Conservation (phyloP, 2,113 vertebrate genomes). For the Sebastes schlegelii region DNA sequence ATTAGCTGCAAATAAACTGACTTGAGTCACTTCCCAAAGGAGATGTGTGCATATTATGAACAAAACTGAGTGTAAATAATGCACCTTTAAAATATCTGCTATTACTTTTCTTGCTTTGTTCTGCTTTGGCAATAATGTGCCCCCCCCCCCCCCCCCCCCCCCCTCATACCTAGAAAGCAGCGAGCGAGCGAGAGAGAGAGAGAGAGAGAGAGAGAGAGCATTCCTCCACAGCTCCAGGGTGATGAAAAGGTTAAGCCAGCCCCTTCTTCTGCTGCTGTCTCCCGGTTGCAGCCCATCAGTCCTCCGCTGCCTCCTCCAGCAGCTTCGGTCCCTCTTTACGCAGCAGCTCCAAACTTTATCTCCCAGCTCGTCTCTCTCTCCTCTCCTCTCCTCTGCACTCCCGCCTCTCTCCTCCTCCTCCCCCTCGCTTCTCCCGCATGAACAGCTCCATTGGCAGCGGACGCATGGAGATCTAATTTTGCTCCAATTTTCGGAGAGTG, state of each 20-base stretch:
- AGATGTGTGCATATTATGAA: background rate
- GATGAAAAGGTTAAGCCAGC: constrained; percentile 75
- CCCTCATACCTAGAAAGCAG: background rate
- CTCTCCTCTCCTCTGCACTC: background rate
- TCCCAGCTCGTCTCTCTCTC: background rate
- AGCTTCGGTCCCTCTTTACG: constrained; percentile 29
- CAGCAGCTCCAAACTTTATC: constrained; percentile 40
- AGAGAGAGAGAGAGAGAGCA: constrained; percentile 44
- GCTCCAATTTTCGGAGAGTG: background rate
- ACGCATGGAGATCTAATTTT: constrained; percentile 63
- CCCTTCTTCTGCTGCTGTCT: constrained; percentile 53
- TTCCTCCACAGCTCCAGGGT: constrained; percentile 71
- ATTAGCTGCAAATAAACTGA: background rate
- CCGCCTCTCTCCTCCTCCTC: background rate
- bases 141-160: no score
- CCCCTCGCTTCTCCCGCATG: background rate
- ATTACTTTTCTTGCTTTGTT: background rate
- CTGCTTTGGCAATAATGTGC: background rate
- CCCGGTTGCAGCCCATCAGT: constrained; percentile 37
- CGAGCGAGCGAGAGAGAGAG: constrained; percentile 21
- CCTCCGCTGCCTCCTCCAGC: constrained; percentile 32
- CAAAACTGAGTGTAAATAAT: no score
- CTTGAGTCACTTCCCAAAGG: background rate
- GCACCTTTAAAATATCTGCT: background rate
- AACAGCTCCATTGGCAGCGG: constrained; percentile 9